Base-by-base conservation (phyloP, 2,888 invertebrate genomes). In the Phlogophora meticulosa region DNA sequence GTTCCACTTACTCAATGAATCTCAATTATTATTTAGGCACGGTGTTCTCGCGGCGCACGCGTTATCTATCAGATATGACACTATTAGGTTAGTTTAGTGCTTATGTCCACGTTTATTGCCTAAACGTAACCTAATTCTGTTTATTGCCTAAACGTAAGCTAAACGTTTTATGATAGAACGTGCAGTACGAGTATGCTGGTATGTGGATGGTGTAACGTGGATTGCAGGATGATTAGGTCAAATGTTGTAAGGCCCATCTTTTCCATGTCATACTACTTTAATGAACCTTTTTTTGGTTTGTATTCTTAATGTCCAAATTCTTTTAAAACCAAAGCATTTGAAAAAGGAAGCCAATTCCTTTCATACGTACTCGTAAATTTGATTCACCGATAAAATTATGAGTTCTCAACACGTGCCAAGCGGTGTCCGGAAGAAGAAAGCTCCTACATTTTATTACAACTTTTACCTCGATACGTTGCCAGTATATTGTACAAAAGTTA, bases 1-100 rank as follows among this genome's bases (percentile, higher is more conserved):
- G 88, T 83, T 85, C 88, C 75, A 89, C 71, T 83, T 88, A 85
- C 78, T 86, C 87, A 86, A 82, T 87, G 85, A 86, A 83, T 81
- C 83, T 83, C 73, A 83, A 84, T 85, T 81, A 81, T 72, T 75
- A 78, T 79, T 83, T 83, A 81, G 81, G 81, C 67, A 63, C 74
- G 74, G 70, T 75, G 70, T 80, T 73, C 75, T 71, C 56, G 64
- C n/a, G n/a, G 71, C 81, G 70, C 65, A 70, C 53, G 70, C 71
- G 68, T 78, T 81, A 81, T 81, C 76, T 76, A 75, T 75, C 65
- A 66, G 70, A 78, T 72, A 81, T 72, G 70, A 81, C 77, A 68
- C 68, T 73, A 76, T 69, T 67, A 42, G 77, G 81, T 63, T 81
- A 79, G 70, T 78, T n/a, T 75, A 61, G 70, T 73, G 61, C 72